Evolutionary conservation across 2,888 invertebrate species (phyloP), one percentile per base, ranked within the genome.

Genomic region (Cactoblastis cactorum): DNA sequence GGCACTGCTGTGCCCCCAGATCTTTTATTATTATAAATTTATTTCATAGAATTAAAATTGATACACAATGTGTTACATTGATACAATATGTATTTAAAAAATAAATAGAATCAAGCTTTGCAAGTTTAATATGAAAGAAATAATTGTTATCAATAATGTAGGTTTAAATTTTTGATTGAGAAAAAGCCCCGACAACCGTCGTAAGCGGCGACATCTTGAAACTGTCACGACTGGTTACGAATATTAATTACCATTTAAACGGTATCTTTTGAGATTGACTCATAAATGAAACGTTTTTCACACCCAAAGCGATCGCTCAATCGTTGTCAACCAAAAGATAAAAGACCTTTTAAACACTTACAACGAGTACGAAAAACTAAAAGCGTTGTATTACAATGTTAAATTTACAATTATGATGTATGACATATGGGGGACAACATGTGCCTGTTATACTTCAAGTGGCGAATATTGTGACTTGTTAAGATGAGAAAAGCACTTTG

Each of bases 291-390:
- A 41, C 18, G 19, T 63, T 71, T 63, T 68, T 63, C 61, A 65
- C 59, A 58, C 48, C 46, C 61, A 57, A 59, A 67, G 62, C 59
- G 58, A 74, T 77, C 71, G 70, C 63, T 76, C 73, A 69, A 67
- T 67, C 56, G 67, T 67, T 74, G 74, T 72, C 77, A 71, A 51
- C 49, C 11, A 37, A 46, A 53, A 52, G 45, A 39, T 49, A 46
- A 52, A 48, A 45, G 50, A 37, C 45, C 33, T 34, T 50, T 50
- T 34, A 50, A 45, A 48, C 17, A 24, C 47, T 58, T 49, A 54
- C 47, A 53, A 48, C 52, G 52, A 50, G 52, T 43, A 46, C 39
- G 58, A 59, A 54, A 57, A 55, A 52, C 56, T 37, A 18, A 49
- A 8, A 47, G 49, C 22, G 34, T 57, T 53, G 55, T 55, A 53